Evolutionary conservation across 1,140 invertebrate genomes (phyloP), one percentile per base, ranked within the genome.

Genomic region (Trachelipus rathkii): DNA sequence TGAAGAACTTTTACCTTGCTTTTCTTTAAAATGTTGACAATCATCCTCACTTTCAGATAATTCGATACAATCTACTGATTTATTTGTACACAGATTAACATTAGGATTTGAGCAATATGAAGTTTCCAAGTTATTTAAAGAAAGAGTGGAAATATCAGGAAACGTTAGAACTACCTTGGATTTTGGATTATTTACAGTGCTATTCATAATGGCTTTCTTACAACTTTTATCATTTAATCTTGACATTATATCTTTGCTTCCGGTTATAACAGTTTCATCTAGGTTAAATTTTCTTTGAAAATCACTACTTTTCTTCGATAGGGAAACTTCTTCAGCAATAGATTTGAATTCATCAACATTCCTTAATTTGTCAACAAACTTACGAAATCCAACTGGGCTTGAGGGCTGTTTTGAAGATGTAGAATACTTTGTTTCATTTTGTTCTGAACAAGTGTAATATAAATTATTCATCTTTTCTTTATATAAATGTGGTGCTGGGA

Each of bases 381-480:
- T 75, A 50, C 69, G 74, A 74, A 80, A 80, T 13, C 76, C 76
- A 45, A 76, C 77, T 19, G 45, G 43, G 53, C 74, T 76, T 44
- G 21, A 69, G 8, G 77, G 75, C 6, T 13, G 23, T 77, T 80
- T 80, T 21, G 76, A 75, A n/a, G 79, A 80, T 11, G 79, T 80
- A 72, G 79, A 80, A 76, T 69, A 78, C n/a, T 74, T 45, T 60
- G 79, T 80, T 45, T 80, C 79, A 78, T 80, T 80, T 10, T 78
- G 24, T 10, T 72, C 77, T 21, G 75, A 68, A 74, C 79, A 80
- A 43, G 79, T 80, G 21, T 78, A 78, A 71, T 80, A 80, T 15
- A 80, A 43, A n/a, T 44, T 70, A 74, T 73, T 73, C 23, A 68
- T 74, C 21, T 50, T 44, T 13, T 33, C 44, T 10, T 75, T 69